Base-by-base conservation (phyloP, 64 coral and sea anemone species). In the Stylophora pistillata region DNA sequence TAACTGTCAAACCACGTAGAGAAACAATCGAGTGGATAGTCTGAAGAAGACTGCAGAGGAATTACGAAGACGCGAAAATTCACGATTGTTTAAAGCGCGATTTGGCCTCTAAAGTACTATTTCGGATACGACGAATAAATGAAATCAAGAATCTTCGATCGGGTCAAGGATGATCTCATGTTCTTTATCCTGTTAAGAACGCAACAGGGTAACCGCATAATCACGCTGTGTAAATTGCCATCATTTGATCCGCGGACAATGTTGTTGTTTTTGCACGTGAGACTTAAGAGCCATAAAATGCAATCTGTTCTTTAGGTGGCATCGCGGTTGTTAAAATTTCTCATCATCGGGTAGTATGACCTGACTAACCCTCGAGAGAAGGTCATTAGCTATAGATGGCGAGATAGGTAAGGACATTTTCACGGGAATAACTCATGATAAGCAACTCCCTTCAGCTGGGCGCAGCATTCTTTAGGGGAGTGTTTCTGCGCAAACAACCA, bases 291-390 rank as follows among this genome's bases (percentile, higher is more conserved):
- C 60, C 26, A 53, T 84, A 70, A 84, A 65, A 69, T 33, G 80
- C 80, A 84, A 84, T 68, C 80, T 84, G 80, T 84, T 84, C 32
- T 84, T 64, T 84, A 63, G 80, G 31, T 69, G 80, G 53, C 80
- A 37, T 21, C 18, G 37, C 53, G 65, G 80, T 61, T 84, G 80
- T 84, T 84, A 84, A 84, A 84, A 37, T 84, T 84, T 84, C 23
- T 69, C 80, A 84, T 84, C 80, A 84, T 84, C 80, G 80, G 80
- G 32, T 84, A 69, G 80, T 68, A 70, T 84, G 80, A 84, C 80
- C 33, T 12, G 60, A n/a, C 62, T 84, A 84, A 84, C 47, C 32
- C 80, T 84, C 23, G 34, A 84, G 80, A 84, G 80, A 69, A 84
- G 80, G 80, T 84, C 80, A 84, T 69, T 84, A 84, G 65, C 80